Percentiles rank a stretch among this genome's conserved stretches.
phyloP scores from a whole-genome alignment of 2,888 invertebrate species.

The Scaptomyza tumidula region DNA sequence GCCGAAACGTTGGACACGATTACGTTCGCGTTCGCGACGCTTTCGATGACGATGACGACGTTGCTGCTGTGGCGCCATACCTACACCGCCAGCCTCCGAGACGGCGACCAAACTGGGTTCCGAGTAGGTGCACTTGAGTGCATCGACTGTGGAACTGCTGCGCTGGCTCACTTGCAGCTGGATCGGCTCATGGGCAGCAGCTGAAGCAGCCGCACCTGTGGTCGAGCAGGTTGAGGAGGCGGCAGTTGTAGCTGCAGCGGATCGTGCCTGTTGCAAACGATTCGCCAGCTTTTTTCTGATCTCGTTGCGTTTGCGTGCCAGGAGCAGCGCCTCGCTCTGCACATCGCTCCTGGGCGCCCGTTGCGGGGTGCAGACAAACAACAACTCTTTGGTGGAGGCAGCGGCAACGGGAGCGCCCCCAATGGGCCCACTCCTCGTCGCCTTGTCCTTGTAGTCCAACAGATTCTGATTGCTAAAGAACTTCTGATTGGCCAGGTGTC shows the following conservation, averaged over 20 bases:
- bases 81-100: constrained; percentile 75
- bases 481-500: constrained; percentile 80
- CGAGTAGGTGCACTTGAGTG: constrained; percentile 83
- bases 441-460: constrained; percentile 78
- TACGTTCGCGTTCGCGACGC: constrained; percentile 78
- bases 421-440: constrained; percentile 12
- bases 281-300: constrained; percentile 77
- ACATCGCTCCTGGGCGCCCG: constrained; percentile 75
- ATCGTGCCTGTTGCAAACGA: constrained; percentile 57
- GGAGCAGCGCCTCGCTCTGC: constrained; percentile 72
- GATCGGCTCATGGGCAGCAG: constrained; percentile 7
- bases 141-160: constrained; percentile 50
- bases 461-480: constrained; percentile 84
- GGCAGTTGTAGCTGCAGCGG: constrained; percentile 17
- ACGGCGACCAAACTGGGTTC: constrained; percentile 83
- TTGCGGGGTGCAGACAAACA: constrained; percentile 84
- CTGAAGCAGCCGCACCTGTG: not conserved
- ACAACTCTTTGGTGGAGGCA: constrained; percentile 81
- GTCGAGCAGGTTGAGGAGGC: not conserved
- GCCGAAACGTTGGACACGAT: constrained; percentile 86
- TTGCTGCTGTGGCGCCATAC: constrained; percentile 55
- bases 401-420: constrained; percentile 59
- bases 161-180: constrained; percentile 16
- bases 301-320: constrained; percentile 81
- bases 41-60: constrained; percentile 83